Evolutionary conservation across 2,888 invertebrate species (phyloP), one percentile per base, ranked within the genome.

Genomic region (Pristionchus maxplancki): DNA sequence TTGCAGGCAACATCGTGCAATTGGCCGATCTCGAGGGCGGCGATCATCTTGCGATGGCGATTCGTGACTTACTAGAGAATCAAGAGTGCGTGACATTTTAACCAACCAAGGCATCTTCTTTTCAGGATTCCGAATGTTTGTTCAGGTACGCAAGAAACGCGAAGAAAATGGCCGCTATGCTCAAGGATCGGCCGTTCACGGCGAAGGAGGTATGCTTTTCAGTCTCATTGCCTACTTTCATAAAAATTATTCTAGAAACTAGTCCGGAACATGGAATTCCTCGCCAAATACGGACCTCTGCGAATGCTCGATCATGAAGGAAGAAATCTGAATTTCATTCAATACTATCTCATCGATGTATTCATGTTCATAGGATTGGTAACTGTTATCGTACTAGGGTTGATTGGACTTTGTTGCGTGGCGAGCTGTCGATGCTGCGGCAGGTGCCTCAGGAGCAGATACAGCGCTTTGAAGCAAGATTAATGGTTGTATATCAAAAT

Each of bases 261-360:
- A 28, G 48, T 78, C 5, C 78, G 78, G 1, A 78, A 78, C 28
- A 44, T 78, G 78, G 78, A 78, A 44, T 78, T 78, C 28, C 78
- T 78, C 6, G 78, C 78, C 4, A 0, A n/a, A 8, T 78, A 78
- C 28, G 78, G 78, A 11, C 78, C 78, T n/a, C 28, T 78, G 24
- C 40, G 78, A 48, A 78, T 48, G 78, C 48, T 78, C 1, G 48
- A 78, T 48, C 78, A 78, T 13, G 78, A 78, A 44, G 78, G 78
- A 78, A 44, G 28, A 44, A 78, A 78, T 24, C n/a, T 78, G 48
- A 78, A 78, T 28, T 48, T 78, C 78, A 15, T 78, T 1, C 48
- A 78, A 28, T 44, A 78, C 6, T 78, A 78, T 34, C 78, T 78
- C 9, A 78, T 78, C n/a, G 78, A 78, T 48, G 78, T 78, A 0